A percentile compares a stretch with the other conserved stretches of the same genome.
Conservation (phyloP, 2,888 invertebrate genomes). For the Dichetophora obliterata region DNA sequence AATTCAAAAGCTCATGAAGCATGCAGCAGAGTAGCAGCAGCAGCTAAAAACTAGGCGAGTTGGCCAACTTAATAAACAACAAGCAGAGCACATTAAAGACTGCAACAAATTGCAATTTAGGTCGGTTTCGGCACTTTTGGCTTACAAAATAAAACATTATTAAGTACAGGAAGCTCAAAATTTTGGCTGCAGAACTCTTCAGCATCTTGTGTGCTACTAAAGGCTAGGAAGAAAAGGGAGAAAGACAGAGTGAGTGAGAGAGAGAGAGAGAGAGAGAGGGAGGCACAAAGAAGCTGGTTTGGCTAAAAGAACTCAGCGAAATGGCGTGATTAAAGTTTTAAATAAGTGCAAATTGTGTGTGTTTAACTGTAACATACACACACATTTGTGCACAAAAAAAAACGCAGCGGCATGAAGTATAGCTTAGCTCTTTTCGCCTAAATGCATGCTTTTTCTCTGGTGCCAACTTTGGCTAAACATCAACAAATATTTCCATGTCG, state of each 20-base stretch:
- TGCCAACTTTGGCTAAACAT: not conserved
- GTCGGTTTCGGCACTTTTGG: not conserved
- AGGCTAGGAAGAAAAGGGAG: not conserved
- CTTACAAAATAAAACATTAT: not conserved
- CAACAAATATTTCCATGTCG: not conserved
- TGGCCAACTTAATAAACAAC: conserved; percentile 15
- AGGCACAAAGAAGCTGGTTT: too few relatives aligned
- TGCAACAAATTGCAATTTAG: conserved; percentile 8
- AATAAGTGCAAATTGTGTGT: too few relatives aligned
- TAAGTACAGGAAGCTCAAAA: conserved; percentile 17
- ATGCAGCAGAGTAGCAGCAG: not conserved
- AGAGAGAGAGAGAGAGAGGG: too few relatives aligned
- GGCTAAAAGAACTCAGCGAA: not conserved
- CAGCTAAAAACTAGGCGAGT: conserved; percentile 3
- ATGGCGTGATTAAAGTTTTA: not conserved
- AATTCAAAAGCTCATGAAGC: not conserved
- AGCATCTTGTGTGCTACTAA: not conserved
- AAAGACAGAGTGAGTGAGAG: not conserved
- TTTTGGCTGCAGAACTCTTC: not conserved
- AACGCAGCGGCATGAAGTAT: not conserved
- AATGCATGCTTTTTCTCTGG: not conserved
- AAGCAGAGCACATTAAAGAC: not conserved
- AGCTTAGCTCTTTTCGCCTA: not conserved
- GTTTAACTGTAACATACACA: too few relatives aligned
- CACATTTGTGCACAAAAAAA: not conserved